These are phyloP conservation scores for Dermatemys mawii DNA, from an alignment of 2,113 vertebrate genomes.

Conservation along the genomic window DNA sequence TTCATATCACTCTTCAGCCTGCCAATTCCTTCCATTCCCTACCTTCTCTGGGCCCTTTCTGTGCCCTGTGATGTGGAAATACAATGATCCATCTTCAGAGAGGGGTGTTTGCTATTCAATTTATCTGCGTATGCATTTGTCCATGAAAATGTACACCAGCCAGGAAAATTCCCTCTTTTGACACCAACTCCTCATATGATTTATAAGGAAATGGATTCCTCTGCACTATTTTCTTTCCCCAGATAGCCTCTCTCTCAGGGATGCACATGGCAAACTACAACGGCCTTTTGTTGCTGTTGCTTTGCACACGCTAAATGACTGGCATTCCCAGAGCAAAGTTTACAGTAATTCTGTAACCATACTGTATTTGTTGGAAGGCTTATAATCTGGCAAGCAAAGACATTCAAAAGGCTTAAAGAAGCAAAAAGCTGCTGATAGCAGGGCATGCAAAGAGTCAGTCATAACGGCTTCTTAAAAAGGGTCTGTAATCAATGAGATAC, in stretches of 20 bases:
- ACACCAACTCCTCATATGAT: background rate
- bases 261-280: background rate
- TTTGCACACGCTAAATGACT: conserved; percentile 7
- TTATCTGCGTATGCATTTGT: background rate
- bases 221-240: background rate
- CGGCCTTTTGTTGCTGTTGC: background rate
- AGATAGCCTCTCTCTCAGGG: background rate
- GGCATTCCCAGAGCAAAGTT: conserved; percentile 59
- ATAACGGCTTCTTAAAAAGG: conserved; percentile 66
- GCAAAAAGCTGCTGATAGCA: conserved; percentile 70
- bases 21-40: background rate
- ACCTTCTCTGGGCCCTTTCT: background rate
- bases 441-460: conserved; percentile 58
- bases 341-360: conserved; percentile 62
- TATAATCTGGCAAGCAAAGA: conserved; percentile 65
- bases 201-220: background rate
- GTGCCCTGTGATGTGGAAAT: rapidly evolving
- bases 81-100: background rate
- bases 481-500: conserved; percentile 70
- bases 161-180: background rate
- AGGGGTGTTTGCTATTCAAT: background rate
- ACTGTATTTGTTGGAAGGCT: conserved; percentile 54
- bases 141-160: rapidly evolving
- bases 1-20: background rate
- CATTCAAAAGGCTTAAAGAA: conserved; percentile 65